These are phyloP conservation scores for Halocynthia roretzi DNA, from an alignment of 23 tunicate species.

Conservation along the genomic window DNA sequence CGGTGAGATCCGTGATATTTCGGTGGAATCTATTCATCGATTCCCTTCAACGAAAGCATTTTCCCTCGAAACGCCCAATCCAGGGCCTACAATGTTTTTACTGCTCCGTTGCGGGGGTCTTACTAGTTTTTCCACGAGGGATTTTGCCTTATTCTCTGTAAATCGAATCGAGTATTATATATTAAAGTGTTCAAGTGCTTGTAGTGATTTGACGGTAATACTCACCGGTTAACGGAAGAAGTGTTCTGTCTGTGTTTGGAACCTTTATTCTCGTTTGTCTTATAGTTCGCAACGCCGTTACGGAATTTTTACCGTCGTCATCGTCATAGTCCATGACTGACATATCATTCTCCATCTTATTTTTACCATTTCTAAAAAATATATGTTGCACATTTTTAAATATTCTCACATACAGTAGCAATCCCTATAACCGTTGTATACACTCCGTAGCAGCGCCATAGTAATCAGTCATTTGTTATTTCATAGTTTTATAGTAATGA, in stretches of 20 bases:
- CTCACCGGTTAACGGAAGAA: slow-evolving; percentile 3
- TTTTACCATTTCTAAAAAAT: too few relatives aligned
- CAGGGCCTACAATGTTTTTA: slow-evolving; percentile 81
- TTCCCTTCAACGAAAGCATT: slow-evolving; percentile 65
- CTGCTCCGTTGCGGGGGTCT: slow-evolving; percentile 76
- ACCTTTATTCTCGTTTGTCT: slow-evolving; percentile 8
- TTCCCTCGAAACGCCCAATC: slow-evolving; percentile 61
- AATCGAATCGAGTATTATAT: not conserved
- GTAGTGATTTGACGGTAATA: not conserved
- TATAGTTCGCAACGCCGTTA: slow-evolving; percentile 5
- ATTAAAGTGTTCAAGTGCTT: not conserved
- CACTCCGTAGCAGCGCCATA: too few relatives aligned
- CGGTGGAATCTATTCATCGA: too few relatives aligned
- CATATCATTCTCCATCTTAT: slow-evolving; percentile 5
- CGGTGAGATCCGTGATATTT: too few relatives aligned
- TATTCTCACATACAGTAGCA: too few relatives aligned
- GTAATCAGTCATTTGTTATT: too few relatives aligned
- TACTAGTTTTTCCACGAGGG: slow-evolving; percentile 69
- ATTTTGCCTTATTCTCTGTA: slow-evolving; percentile 86
- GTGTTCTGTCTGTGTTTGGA: not conserved
- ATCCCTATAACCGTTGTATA: too few relatives aligned
- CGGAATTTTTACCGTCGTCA: slow-evolving; percentile 8
- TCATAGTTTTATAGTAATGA: too few relatives aligned
- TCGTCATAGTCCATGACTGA: slow-evolving; percentile 22
- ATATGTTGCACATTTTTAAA: too few relatives aligned